Conservation (phyloP, 2,797 vertebrate genomes). For the Myotis planiceps region DNA sequence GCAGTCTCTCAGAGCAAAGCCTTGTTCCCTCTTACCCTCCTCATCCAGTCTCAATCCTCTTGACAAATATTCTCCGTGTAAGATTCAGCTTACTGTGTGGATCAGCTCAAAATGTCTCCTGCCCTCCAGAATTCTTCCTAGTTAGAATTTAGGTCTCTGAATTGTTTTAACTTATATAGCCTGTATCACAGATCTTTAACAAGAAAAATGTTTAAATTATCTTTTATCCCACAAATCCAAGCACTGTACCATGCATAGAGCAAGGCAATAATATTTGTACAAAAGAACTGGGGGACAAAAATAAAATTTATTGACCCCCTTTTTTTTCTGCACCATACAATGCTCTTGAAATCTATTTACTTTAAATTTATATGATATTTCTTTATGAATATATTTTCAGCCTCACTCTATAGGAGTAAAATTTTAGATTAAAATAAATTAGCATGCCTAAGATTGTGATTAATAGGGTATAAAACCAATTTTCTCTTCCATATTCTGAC, state of each 20-base stretch:
- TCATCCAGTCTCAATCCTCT: neutral
- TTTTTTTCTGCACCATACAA: neutral
- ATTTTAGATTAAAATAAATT: neutral
- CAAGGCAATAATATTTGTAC: neutral
- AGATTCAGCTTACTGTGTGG: neutral
- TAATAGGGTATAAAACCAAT: neutral
- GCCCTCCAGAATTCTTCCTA: neutral
- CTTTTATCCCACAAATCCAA: neutral
- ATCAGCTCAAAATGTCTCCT: neutral
- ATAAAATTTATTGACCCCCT: neutral
- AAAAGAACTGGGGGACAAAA: neutral
- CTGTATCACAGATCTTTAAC: neutral
- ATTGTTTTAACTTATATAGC: neutral
- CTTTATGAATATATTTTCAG: neutral
- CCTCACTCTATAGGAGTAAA: neutral
- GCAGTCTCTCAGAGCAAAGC: neutral
- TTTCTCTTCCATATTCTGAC: neutral
- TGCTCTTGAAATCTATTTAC: neutral
- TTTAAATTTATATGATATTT: neutral
- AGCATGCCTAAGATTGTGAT: neutral
- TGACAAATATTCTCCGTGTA: neutral
- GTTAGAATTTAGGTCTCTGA: neutral
- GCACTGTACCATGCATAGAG: neutral
- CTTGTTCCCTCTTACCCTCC: neutral
- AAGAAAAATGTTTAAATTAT: neutral